Evolutionary conservation across 1,140 invertebrate genomes (phyloP), one percentile per base, ranked within the genome.

Genomic region (Gonioctena quinquepunctata): DNA sequence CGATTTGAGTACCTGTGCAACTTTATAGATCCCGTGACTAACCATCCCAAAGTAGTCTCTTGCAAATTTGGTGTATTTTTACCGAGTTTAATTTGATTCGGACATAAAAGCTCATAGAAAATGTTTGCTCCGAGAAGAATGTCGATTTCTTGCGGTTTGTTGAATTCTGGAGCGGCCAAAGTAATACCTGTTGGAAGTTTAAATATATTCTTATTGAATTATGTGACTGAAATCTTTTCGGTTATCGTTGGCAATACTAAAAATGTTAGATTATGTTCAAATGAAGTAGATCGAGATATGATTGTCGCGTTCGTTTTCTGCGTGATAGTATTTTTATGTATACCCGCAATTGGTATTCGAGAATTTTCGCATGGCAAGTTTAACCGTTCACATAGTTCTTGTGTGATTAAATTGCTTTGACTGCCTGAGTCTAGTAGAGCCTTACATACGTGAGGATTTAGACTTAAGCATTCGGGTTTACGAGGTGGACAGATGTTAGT

Each of bases 11-110:
- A n/a, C n/a, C n/a, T n/a, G n/a, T n/a, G 5, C 11, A 28, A 28
- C 5, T 28, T 28, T 5, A 28, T 11, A 5, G 27, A 28, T 8
- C 28, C 28, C 28, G 70, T 71, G 11, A 82, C 49, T 21, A 82
- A 68, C 80, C 79, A 82, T 7, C 80, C 81, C 1, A 82, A 66
- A 48, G 56, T 23, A 7, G 79, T 79, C 61, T 80, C 79, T 73
- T 82, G 80, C 19, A 81, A 62, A 18, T 71, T 71, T 7, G 79
- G 79, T 60, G 68, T 54, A 69, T 73, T 62, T 33, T 67, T 66
- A 22, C 67, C 73, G 8, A 80, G 63, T 25, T 26, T 61, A 13
- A 80, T 77, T 74, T 76, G 77, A 25, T 71, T 74, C n/a, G 67
- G 52, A 49, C 60, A 61, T n/a, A 78, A 23, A 22, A 77, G 28